Percentiles rank a stretch among this genome's conserved stretches.
phyloP scores from a whole-genome alignment of 2,113 vertebrate species.

The Piprites chloris region DNA sequence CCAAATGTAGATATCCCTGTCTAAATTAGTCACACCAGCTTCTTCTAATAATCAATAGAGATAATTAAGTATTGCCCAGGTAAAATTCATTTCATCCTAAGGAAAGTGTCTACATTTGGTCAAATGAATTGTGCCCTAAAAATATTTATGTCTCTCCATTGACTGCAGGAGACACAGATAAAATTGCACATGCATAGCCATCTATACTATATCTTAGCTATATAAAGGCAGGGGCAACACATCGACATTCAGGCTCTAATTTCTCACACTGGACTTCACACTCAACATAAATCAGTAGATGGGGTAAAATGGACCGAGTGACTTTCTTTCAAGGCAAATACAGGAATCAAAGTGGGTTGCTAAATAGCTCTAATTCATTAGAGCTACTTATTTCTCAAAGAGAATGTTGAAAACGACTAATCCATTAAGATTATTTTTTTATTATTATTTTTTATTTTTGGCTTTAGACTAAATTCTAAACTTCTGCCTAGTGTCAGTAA shows the following conservation, averaged over 20 bases:
- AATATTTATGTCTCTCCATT: background rate
- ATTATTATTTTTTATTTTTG: background rate
- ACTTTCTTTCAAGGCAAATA: background rate
- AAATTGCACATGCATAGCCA: background rate
- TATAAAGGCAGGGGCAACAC: background rate
- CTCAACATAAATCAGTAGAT: background rate
- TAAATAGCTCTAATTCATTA: background rate
- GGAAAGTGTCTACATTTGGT: background rate
- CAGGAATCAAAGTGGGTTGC: rapidly evolving
- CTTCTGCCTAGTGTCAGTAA: background rate
- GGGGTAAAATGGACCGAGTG: background rate
- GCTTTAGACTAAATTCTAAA: background rate
- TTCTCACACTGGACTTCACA: background rate
- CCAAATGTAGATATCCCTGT: background rate
- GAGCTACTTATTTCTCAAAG: background rate
- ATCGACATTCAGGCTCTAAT: background rate
- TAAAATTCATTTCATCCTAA: background rate
- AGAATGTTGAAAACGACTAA: background rate
- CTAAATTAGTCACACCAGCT: background rate
- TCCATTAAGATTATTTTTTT: background rate
- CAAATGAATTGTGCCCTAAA: background rate
- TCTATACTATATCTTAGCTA: background rate
- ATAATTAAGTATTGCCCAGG: background rate
- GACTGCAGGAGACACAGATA: background rate
- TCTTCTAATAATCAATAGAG: background rate